phyloP scores from a whole-genome alignment of 1,140 invertebrate genomes.

The Drosophila gunungcola region DNA sequence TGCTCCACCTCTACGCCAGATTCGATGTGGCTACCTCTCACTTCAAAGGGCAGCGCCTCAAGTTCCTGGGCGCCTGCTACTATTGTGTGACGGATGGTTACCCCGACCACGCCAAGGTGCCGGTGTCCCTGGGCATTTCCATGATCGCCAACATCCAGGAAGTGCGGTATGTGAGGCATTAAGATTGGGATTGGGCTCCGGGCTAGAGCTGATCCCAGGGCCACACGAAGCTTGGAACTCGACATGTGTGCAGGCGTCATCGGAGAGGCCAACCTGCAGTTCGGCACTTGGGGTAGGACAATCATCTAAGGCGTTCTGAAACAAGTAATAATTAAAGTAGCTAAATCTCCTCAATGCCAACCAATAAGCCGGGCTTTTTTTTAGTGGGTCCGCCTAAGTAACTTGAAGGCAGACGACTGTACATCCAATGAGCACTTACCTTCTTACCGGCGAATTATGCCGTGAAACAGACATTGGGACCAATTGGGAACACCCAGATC shows the following conservation, averaged over 20 bases:
- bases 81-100: slow-evolving; percentile 93
- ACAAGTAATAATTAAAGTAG: neutral
- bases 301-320: neutral
- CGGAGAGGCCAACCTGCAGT: slow-evolving; percentile 97
- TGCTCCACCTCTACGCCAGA: slow-evolving; percentile 96
- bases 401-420: neutral
- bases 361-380: slow-evolving; percentile 94
- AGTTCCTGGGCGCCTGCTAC: slow-evolving; percentile 97
- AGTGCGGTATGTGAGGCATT: slow-evolving; percentile 85
- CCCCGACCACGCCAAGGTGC: slow-evolving; percentile 92
- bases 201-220: slow-evolving; percentile 81
- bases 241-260: slow-evolving; percentile 97
- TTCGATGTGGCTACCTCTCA: slow-evolving; percentile 95
- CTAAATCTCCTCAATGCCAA: slow-evolving; percentile 53
- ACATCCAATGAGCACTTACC: slow-evolving; percentile 11
- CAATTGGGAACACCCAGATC: neutral
- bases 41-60: slow-evolving; percentile 91
- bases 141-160: slow-evolving; percentile 96
- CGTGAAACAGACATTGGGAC: neutral
- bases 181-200: neutral
- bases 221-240: slow-evolving; percentile 91
- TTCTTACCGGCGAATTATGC: neutral
- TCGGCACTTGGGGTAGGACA: slow-evolving; percentile 94
- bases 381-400: slow-evolving; percentile 6
- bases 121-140: slow-evolving; percentile 93